A percentile compares a stretch with the other conserved stretches of the same genome.
These are phyloP conservation scores for Bombyx mori DNA, from an alignment of 1,140 invertebrate species.

Conservation along the genomic window ASM3026992v2 NC_085116.1:1931001-1931500, in stretches of 20 bases:
- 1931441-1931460: constrained; percentile 95
- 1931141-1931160: constrained; percentile 12
- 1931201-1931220: not conserved
- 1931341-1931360: no score
- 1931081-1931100: constrained; percentile 86
- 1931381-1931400: constrained; percentile 81
- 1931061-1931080: constrained; percentile 93
- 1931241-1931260: no score
- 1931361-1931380: no score
- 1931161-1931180: not conserved
- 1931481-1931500: constrained; percentile 85
- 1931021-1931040: constrained; percentile 99
- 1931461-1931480: constrained; percentile 97
- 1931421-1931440: constrained; percentile 96
- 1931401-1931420: constrained; percentile 95
- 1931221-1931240: not conserved
- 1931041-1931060: constrained; percentile 96
- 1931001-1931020: constrained; percentile 95
- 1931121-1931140: constrained; percentile 91
- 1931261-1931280: no score
- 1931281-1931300: no score
- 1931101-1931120: constrained; percentile 91
- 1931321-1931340: no score
- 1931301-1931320: no score
- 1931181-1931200: not conserved